These are phyloP conservation scores for Sinhomidia bicolor DNA, from an alignment of 2,888 invertebrate genomes.

Conservation along the genomic window DNA sequence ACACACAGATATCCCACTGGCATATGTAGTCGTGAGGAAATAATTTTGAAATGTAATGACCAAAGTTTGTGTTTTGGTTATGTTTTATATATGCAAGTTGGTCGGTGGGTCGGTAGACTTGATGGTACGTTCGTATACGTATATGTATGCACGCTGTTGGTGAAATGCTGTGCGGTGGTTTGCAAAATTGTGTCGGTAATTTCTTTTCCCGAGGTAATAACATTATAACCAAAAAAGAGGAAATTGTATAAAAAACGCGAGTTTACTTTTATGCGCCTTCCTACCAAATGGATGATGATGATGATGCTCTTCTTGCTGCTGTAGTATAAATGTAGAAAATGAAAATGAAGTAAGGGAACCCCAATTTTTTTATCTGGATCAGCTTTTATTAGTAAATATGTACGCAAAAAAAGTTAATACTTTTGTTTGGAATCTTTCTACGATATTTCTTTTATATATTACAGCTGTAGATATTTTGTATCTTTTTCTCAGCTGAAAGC, in stretches of 20 bases:
- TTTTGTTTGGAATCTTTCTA: constrained; percentile 5
- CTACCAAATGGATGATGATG: constrained; percentile 17
- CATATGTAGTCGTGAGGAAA: background rate
- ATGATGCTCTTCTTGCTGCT: no score
- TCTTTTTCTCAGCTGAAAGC: background rate
- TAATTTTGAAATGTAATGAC: constrained; percentile 54
- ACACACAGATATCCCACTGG: background rate
- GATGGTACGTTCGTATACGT: no score
- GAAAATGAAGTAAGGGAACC: constrained; percentile 15
- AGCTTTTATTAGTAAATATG: no score
- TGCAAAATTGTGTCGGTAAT: constrained; percentile 26
- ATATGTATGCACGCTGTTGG: no score
- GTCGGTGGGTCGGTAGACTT: no score
- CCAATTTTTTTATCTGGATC: background rate
- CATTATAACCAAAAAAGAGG: constrained; percentile 12
- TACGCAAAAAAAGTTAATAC: constrained; percentile 1
- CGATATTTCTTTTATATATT: background rate
- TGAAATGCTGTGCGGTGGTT: background rate
- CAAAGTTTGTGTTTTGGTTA: constrained; percentile 28
- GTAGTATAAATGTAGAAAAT: background rate
- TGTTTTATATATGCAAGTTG: background rate
- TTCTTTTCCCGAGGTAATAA: constrained; percentile 30
- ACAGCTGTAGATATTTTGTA: background rate
- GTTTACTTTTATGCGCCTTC: background rate
- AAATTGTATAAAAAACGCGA: constrained; percentile 34